A percentile compares a stretch with the other conserved stretches of the same genome.
phyloP scores from a whole-genome alignment of 2,888 invertebrate species.

The Himalopsyche anomala region DNA sequence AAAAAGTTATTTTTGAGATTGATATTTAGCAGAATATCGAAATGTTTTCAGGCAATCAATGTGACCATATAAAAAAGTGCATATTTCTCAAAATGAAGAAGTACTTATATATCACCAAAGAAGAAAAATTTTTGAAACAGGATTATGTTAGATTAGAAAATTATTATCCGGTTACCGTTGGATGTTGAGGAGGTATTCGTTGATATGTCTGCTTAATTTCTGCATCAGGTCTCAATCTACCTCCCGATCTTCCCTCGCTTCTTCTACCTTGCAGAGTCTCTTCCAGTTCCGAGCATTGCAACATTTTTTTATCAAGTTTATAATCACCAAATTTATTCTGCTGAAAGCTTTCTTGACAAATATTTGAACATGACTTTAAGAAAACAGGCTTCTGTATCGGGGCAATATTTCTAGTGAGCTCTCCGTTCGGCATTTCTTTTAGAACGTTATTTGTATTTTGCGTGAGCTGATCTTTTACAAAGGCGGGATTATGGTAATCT shows the following conservation, averaged over 20 bases:
- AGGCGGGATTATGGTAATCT: slow-evolving; percentile 68
- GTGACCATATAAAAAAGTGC: too few relatives aligned
- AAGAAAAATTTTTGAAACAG: not conserved
- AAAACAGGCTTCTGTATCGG: slow-evolving; percentile 61
- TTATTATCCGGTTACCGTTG: slow-evolving; percentile 48
- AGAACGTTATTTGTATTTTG: slow-evolving; percentile 59
- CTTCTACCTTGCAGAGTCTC: slow-evolving; percentile 62
- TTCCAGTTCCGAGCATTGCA: slow-evolving; percentile 66
- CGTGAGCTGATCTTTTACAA: slow-evolving; percentile 67
- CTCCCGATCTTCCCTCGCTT: slow-evolving; percentile 36
- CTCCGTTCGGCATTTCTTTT: slow-evolving; percentile 45
- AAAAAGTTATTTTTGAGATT: too few relatives aligned
- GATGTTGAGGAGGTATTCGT: slow-evolving; percentile 55
- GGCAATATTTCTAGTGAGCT: slow-evolving; percentile 44
- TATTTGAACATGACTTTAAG: slow-evolving; percentile 46
- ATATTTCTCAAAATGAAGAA: too few relatives aligned
- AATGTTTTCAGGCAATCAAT: too few relatives aligned
- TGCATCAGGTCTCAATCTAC: slow-evolving; percentile 49
- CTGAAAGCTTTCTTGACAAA: not conserved
- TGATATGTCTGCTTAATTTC: slow-evolving; percentile 50
- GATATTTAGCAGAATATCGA: too few relatives aligned
- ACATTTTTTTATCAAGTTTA: slow-evolving; percentile 63
- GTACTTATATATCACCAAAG: too few relatives aligned
- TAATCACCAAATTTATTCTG: slow-evolving; percentile 41
- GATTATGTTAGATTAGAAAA: not conserved